Percentiles rank a stretch among this genome's conserved stretches.
Evolutionary conservation across 2,797 vertebrate species (phyloP).

Genomic region (Tinamus major): DNA sequence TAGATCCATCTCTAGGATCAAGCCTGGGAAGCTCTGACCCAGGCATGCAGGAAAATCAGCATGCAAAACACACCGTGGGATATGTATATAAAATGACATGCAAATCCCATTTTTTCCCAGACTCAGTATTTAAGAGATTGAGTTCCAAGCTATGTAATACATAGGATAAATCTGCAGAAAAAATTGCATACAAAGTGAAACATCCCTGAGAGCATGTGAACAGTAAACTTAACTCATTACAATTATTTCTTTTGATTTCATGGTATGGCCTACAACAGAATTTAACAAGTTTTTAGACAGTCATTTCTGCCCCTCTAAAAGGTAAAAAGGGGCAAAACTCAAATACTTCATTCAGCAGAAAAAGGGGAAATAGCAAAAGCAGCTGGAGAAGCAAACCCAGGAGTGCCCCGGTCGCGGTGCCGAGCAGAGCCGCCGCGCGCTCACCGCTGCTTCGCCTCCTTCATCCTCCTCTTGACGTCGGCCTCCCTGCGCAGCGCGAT

Average conservation of each 20-base stretch:
- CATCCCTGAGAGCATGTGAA: not conserved
- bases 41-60: not conserved
- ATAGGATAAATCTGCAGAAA: not conserved
- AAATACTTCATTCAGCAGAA: not conserved
- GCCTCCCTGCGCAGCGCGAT: slow-evolving; percentile 90
- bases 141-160: not conserved
- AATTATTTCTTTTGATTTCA: not conserved
- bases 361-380: not conserved
- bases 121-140: not conserved
- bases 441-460: slow-evolving; percentile 94
- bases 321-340: not conserved
- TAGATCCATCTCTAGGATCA: not conserved
- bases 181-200: not conserved
- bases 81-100: not conserved
- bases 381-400: not conserved
- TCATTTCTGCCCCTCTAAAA: not conserved
- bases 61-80: not conserved
- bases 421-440: not conserved
- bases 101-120: not conserved
- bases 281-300: not conserved
- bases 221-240: not conserved
- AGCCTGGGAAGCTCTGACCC: not conserved
- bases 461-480: slow-evolving; percentile 92
- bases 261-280: not conserved
- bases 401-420: not conserved